phyloP scores from a whole-genome alignment of 2,113 vertebrate genomes.

The Zingel zingel region DNA sequence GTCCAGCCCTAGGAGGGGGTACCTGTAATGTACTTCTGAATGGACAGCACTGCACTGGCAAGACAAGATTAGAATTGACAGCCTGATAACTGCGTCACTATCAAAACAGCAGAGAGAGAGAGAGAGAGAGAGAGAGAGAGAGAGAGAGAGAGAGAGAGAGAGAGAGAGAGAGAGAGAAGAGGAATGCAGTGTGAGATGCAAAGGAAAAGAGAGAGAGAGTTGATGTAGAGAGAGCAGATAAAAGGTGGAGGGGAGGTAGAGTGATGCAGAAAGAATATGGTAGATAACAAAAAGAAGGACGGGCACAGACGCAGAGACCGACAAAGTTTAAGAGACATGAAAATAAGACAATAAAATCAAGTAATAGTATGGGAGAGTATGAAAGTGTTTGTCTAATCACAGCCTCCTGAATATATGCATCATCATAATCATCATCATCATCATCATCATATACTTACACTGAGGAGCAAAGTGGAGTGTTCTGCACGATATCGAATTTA shows the following conservation, averaged over 20 bases:
- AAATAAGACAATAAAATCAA: slow-evolving; percentile 71
- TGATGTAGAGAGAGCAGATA: slow-evolving; percentile 61
- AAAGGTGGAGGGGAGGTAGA: slow-evolving; percentile 38
- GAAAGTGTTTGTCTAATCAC: slow-evolving; percentile 58
- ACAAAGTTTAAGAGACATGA: slow-evolving; percentile 58
- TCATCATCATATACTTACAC: slow-evolving; percentile 45
- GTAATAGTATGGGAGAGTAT: slow-evolving; percentile 41
- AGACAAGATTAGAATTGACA: slow-evolving; percentile 85
- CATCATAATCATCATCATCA: slow-evolving; percentile 56
- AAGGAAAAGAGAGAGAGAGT: slow-evolving; percentile 38
- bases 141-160: slow-evolving; percentile 16
- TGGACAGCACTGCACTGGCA: slow-evolving; percentile 80
- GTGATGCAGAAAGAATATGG: slow-evolving; percentile 50
- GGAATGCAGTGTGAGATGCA: slow-evolving; percentile 31
- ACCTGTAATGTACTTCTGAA: slow-evolving; percentile 81
- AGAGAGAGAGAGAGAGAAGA: slow-evolving; percentile 17
- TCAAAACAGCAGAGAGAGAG: slow-evolving; percentile 73
- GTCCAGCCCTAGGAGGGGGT: slow-evolving; percentile 49
- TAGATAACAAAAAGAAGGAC: slow-evolving; percentile 47
- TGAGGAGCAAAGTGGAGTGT: slow-evolving; percentile 55
- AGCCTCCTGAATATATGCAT: slow-evolving; percentile 52
- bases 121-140: slow-evolving; percentile 7
- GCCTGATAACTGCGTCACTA: slow-evolving; percentile 82
- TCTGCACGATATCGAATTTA: slow-evolving; percentile 54
- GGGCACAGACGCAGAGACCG: not conserved